Evolutionary conservation across 2,888 invertebrate species (phyloP).

Genomic region (Steinernema hermaphroditum): DNA sequence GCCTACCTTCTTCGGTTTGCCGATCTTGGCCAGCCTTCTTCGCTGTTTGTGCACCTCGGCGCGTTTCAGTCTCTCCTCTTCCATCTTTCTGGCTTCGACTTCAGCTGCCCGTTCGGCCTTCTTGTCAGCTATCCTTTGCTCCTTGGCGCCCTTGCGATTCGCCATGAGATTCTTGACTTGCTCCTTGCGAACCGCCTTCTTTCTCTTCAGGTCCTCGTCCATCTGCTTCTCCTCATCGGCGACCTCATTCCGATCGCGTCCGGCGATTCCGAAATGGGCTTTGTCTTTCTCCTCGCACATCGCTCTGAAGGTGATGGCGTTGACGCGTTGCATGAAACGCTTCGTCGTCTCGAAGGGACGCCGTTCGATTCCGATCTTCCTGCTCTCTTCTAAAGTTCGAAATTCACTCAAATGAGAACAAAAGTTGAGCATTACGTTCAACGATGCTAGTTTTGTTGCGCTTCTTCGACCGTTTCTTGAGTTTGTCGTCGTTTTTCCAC

Average conservation of each 20-base stretch:
- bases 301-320: not conserved
- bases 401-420: not conserved
- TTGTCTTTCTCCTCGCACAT: not conserved
- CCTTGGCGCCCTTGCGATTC: conserved; percentile 4
- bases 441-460: not conserved
- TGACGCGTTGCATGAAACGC: not conserved
- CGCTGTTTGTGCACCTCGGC: conserved; percentile 10
- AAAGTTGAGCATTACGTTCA: not conserved
- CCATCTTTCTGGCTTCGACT: not conserved
- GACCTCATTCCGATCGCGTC: conserved; percentile 4
- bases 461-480: conserved; percentile 12
- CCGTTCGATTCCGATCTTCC: not conserved
- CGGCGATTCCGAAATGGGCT: not conserved
- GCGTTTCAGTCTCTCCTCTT: not conserved
- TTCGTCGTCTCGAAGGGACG: not conserved
- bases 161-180: not conserved
- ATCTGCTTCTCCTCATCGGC: not conserved
- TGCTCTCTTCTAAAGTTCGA: not conserved
- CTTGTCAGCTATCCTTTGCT: not conserved
- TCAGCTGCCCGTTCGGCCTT: not conserved
- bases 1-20: conserved; percentile 1
- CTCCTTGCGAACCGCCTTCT: conserved; percentile 6
- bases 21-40: not conserved
- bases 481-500: conserved; percentile 5
- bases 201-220: conserved; percentile 5